These are phyloP conservation scores for Chlorospingus semifuscus DNA, from an alignment of 2,797 vertebrate species.

Conservation along the genomic window DNA sequence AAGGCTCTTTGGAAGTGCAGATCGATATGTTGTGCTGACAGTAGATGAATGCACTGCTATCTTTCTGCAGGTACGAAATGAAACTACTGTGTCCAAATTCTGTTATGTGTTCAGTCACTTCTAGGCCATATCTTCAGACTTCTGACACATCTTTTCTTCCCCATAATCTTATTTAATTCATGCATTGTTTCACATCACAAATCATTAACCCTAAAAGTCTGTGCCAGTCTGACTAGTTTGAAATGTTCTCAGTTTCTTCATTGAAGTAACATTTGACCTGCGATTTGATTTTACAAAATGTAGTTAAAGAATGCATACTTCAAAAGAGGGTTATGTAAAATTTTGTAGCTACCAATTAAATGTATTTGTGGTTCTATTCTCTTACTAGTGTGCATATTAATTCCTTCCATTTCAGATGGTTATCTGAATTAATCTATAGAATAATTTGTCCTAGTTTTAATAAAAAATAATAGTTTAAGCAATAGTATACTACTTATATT, in stretches of 20 bases:
- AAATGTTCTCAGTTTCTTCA: not conserved
- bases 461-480: not conserved
- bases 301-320: not conserved
- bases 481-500: not conserved
- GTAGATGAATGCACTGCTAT: conserved; percentile 86
- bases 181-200: not conserved
- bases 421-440: not conserved
- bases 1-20: conserved; percentile 79
- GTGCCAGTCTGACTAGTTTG: not conserved
- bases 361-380: not conserved
- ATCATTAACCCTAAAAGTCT: not conserved
- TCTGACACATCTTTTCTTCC: not conserved
- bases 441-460: not conserved
- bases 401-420: not conserved
- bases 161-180: not conserved
- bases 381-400: not conserved
- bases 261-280: not conserved
- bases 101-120: not conserved
- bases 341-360: not conserved
- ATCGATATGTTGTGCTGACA: conserved; percentile 83
- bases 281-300: not conserved
- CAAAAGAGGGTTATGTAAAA: not conserved
- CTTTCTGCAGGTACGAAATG: conserved; percentile 84
- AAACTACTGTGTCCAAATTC: not conserved
- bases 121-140: not conserved